A percentile compares a stretch with the other conserved stretches of the same genome.
Evolutionary conservation across 2,113 vertebrate species (phyloP).

Genomic region (Eupsittula cactorum): DNA sequence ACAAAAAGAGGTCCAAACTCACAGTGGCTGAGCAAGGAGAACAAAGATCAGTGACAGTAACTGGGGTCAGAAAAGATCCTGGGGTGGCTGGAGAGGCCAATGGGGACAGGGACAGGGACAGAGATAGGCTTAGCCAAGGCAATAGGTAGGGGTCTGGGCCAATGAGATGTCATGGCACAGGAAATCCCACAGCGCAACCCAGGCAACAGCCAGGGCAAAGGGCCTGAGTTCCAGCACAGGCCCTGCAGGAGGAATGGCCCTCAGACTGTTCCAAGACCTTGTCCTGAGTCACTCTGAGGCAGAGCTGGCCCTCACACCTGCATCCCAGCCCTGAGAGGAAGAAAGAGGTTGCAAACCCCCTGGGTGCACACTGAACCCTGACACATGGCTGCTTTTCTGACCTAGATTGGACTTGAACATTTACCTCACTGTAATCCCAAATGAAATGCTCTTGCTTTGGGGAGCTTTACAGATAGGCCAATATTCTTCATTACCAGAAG

Average conservation of each 20-base stretch:
- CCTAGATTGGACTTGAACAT: background rate
- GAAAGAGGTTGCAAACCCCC: background rate
- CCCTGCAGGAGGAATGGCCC: background rate
- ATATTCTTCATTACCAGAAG: background rate
- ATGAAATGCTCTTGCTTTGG: background rate
- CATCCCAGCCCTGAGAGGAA: background rate
- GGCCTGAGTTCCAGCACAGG: accelerated
- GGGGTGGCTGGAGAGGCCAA: accelerated
- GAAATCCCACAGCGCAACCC: accelerated
- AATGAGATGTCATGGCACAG: background rate
- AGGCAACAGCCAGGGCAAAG: background rate
- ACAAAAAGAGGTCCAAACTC: background rate
- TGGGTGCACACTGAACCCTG: background rate
- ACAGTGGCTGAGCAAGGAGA: background rate
- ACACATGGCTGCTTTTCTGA: background rate
- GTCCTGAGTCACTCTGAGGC: background rate
- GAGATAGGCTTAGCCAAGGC: background rate
- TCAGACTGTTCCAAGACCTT: background rate
- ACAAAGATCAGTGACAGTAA: background rate
- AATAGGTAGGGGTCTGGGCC: accelerated
- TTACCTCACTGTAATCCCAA: background rate
- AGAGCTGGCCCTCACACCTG: accelerated
- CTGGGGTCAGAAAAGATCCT: background rate
- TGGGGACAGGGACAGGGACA: background rate
- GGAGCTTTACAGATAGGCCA: background rate